Evolutionary conservation across 2,888 invertebrate genomes (phyloP).

Genomic region (Strigamia transsilvanica): DNA sequence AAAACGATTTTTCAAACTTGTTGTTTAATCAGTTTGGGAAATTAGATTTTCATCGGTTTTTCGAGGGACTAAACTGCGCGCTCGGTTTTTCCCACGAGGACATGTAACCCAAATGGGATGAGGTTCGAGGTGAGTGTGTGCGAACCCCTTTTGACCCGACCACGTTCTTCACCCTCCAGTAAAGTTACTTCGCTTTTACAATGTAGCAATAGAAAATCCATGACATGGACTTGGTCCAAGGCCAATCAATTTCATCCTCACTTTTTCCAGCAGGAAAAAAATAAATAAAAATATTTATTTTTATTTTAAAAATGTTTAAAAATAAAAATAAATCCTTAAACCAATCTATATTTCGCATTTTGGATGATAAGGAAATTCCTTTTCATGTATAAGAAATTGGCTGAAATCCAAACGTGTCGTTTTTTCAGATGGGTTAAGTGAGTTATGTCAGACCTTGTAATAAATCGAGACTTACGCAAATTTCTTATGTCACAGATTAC

Average conservation of each 20-base stretch:
- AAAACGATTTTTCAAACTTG: background rate
- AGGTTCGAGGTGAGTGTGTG: slow-evolving; percentile 35
- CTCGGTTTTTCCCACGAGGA: background rate
- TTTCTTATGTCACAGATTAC: slow-evolving; percentile 40
- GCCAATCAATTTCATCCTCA: slow-evolving; percentile 36
- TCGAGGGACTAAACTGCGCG: slow-evolving; percentile 5
- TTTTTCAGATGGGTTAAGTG: slow-evolving; percentile 18
- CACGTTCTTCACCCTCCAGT: slow-evolving; percentile 29
- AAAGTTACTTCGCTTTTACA: slow-evolving; percentile 7
- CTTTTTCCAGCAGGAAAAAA: background rate
- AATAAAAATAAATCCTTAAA: slow-evolving; percentile 8
- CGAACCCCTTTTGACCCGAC: slow-evolving; percentile 22
- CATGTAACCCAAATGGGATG: slow-evolving; percentile 6
- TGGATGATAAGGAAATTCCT: slow-evolving; percentile 36
- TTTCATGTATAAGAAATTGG: slow-evolving; percentile 32
- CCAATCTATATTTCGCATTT: slow-evolving; percentile 8
- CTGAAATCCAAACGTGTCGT: slow-evolving; percentile 2
- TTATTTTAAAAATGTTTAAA: background rate
- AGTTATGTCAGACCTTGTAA: slow-evolving; percentile 31
- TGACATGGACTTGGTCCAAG: slow-evolving; percentile 41
- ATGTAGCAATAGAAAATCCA: slow-evolving; percentile 33
- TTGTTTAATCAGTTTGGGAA: slow-evolving; percentile 33
- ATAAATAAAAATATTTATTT: background rate
- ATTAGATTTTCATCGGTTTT: slow-evolving; percentile 22
- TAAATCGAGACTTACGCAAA: slow-evolving; percentile 23